Percentiles rank a stretch among this genome's conserved stretches.
phyloP scores from a whole-genome alignment of 2,797 vertebrate genomes.

The Pterois miles region DNA sequence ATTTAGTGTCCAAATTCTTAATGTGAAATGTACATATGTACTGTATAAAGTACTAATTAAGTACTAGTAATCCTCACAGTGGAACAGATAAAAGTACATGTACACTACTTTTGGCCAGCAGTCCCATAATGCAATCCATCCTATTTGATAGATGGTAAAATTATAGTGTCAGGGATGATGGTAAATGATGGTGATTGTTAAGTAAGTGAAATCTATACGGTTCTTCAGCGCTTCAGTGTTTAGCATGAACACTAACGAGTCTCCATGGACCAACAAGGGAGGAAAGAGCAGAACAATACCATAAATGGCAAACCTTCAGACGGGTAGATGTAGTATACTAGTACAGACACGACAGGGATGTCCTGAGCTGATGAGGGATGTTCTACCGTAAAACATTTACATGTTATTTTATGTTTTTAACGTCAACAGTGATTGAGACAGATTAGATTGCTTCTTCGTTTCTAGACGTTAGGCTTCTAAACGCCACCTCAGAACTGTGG shows the following conservation, averaged over 20 bases:
- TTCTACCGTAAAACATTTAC: background rate
- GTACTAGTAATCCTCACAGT: background rate
- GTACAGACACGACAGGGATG: too few relatives aligned
- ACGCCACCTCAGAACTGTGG: background rate
- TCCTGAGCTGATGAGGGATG: too few relatives aligned
- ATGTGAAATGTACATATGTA: background rate
- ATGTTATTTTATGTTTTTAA: background rate
- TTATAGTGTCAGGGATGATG: background rate
- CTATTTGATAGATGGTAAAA: background rate
- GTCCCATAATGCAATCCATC: background rate
- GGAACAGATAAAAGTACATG: background rate
- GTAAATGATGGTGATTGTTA: background rate
- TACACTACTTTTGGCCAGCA: too few relatives aligned
- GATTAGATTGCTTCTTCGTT: background rate
- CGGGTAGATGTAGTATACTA: background rate
- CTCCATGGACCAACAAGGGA: slow-evolving; percentile 1
- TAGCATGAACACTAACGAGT: slow-evolving; percentile 15
- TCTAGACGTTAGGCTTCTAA: background rate
- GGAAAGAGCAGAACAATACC: background rate
- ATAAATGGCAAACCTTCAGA: background rate
- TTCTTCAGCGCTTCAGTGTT: background rate
- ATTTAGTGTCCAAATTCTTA: background rate
- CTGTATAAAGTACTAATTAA: background rate
- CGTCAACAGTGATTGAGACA: background rate
- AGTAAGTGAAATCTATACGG: background rate